These are phyloP conservation scores for Mus caroli DNA, from an alignment of 2,797 vertebrate genomes.

Conservation along the genomic window DNA sequence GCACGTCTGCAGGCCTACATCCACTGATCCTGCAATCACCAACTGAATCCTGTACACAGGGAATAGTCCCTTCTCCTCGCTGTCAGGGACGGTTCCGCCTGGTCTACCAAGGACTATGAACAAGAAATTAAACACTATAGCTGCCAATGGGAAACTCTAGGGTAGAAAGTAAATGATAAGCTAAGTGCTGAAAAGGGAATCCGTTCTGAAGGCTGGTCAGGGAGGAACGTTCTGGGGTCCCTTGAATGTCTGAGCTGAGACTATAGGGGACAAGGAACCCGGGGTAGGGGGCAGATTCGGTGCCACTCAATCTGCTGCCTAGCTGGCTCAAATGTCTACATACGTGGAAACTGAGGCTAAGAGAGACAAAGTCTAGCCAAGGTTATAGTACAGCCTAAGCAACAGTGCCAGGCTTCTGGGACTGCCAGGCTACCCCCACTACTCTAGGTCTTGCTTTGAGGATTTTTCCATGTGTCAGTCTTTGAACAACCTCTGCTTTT, in stretches of 20 bases:
- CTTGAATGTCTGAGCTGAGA: not conserved
- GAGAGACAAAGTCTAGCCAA: not conserved
- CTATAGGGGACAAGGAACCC: not conserved
- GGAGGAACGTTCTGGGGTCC: not conserved
- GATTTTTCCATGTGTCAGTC: not conserved
- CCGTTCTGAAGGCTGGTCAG: not conserved
- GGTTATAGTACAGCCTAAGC: not conserved
- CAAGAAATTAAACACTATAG: not conserved
- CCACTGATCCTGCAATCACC: not conserved
- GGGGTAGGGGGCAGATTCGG: too few relatives aligned
- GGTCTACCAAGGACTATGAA: not conserved
- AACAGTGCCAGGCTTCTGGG: too few relatives aligned
- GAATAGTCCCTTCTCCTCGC: not conserved
- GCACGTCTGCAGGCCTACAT: accelerated
- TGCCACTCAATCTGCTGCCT: not conserved
- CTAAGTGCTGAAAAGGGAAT: not conserved
- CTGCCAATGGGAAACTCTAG: not conserved
- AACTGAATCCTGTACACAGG: not conserved
- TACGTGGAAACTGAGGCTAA: not conserved
- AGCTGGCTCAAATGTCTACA: not conserved
- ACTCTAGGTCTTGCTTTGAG: not conserved
- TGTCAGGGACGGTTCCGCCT: not conserved
- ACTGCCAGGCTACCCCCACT: not conserved
- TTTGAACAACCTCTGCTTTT: not conserved
- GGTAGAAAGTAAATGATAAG: not conserved